Evolutionary conservation across 2,888 invertebrate genomes (phyloP).

Genomic region (Antheraea assamensis): DNA sequence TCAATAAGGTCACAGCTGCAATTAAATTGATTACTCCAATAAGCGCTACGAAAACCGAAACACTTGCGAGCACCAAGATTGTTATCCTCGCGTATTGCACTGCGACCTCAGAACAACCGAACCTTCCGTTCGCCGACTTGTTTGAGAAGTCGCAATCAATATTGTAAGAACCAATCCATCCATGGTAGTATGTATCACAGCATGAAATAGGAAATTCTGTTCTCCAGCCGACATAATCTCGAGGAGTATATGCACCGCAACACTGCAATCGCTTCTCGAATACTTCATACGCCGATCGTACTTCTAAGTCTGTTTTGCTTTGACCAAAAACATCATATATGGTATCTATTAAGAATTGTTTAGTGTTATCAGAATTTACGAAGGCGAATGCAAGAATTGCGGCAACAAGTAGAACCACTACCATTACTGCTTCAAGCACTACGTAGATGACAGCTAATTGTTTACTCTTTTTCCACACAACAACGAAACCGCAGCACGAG

Average conservation of each 20-base stretch:
- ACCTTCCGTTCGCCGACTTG: slow-evolving; percentile 69
- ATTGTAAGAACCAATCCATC: slow-evolving; percentile 58
- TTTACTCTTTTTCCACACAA: slow-evolving; percentile 56
- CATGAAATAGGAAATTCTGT: slow-evolving; percentile 67
- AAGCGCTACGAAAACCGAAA: slow-evolving; percentile 56
- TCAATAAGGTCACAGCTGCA: slow-evolving; percentile 51
- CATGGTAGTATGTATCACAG: slow-evolving; percentile 70
- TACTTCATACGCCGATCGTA: slow-evolving; percentile 52
- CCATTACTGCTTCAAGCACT: slow-evolving; percentile 48
- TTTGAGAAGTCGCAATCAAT: slow-evolving; percentile 71
- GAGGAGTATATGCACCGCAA: slow-evolving; percentile 68
- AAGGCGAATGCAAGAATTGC: slow-evolving; percentile 61
- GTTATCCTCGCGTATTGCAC: slow-evolving; percentile 62
- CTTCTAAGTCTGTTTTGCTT: slow-evolving; percentile 52
- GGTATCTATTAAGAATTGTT: slow-evolving; percentile 66
- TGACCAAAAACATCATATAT: slow-evolving; percentile 71
- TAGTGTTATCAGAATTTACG: slow-evolving; percentile 60
- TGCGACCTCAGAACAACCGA: slow-evolving; percentile 68
- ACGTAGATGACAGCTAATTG: slow-evolving; percentile 54
- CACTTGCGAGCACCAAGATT: slow-evolving; percentile 58
- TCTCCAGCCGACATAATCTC: slow-evolving; percentile 71
- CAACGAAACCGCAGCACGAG: slow-evolving; percentile 61
- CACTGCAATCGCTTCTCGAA: slow-evolving; percentile 70
- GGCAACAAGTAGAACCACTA: slow-evolving; percentile 50
- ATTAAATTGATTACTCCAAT: slow-evolving; percentile 55